Percentiles rank a stretch among this genome's conserved stretches.
Conservation (phyloP, 2,113 vertebrate species). For the Prunella himalayana region DNA sequence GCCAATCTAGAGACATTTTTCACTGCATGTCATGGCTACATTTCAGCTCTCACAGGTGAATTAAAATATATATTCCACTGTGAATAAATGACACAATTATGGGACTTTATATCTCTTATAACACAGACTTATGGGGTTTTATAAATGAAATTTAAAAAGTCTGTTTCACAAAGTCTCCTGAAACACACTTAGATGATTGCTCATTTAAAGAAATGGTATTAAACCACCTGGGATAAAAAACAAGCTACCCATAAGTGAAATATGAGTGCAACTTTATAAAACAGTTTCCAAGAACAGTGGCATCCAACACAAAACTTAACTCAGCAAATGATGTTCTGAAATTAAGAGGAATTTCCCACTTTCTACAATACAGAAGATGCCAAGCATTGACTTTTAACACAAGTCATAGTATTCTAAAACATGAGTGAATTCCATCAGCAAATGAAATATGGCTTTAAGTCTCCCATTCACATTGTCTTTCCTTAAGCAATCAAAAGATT, state of each 20-base stretch:
- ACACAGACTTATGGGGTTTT: fast-evolving
- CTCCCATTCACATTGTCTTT: neutral
- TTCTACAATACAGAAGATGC: neutral
- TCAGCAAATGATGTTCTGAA: neutral
- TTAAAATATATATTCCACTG: neutral
- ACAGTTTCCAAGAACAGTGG: neutral
- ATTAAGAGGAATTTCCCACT: neutral
- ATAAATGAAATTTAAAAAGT: neutral
- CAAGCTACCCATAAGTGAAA: neutral
- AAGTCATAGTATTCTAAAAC: neutral
- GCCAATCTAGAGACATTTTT: neutral
- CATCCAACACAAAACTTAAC: neutral
- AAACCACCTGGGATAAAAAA: neutral
- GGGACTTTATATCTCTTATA: neutral
- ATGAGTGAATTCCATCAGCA: neutral
- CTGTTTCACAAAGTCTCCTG: neutral
- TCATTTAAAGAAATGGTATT: neutral
- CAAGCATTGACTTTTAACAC: neutral
- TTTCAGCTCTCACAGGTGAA: neutral
- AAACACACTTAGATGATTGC: neutral
- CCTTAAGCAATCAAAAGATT: neutral
- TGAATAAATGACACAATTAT: neutral
- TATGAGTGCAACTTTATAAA: neutral
- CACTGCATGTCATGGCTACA: neutral
- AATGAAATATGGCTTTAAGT: neutral